Base-by-base conservation (phyloP, 1,140 invertebrate species). In the Brachionus asplanchnoidis region DNA sequence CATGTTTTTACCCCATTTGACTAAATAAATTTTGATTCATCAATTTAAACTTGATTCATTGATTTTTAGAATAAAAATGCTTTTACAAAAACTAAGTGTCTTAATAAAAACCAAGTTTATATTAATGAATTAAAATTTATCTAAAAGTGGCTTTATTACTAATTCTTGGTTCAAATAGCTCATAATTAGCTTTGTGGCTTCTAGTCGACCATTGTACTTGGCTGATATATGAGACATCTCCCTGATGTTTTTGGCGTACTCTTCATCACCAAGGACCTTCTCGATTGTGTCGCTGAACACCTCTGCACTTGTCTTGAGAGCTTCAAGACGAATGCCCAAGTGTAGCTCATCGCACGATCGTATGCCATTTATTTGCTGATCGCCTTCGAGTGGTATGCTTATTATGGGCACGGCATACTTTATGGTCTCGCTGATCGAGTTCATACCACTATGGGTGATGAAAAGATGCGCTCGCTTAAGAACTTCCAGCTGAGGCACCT, bases 391-490 rank as follows among this genome's bases (percentile, higher is more conserved):
- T 68, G 65, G 65, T 26, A 68, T 68, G 65, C 65, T 68, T 36
- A 68, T 68, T 68, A 68, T 68, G 8, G 65, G 65, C 23, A 68
- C 65, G 3, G 65, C 65, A 68, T 68, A 68, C 32, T 68, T 68
- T 0, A 68, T 68, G 26, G 65, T 68, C 65, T 68, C 65, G 32
- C 65, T 68, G 32, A 68, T 68, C n/a, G 65, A 68, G 28, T 68
- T 68, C 65, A 68, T 68, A 36, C 65, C 65, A 20, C 65, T 68
- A 68, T 68, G 65, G 65, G 65, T 68, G 26, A 68, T 68, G 12
- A 68, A 68, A 68, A 68, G 65, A 68, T 68, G 65, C 0, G 65
- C 65, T 68, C 65, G 23, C 32, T 36, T 68, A n/a, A 68, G 65
- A 32, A 68, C 20, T 12, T 68, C 65, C n/a, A 68, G 3, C 12